A percentile compares a stretch with the other conserved stretches of the same genome.
These are phyloP conservation scores for Gasterosteus aculeatus DNA, from an alignment of 2,113 vertebrate genomes.

Conservation along the genomic window DNA sequence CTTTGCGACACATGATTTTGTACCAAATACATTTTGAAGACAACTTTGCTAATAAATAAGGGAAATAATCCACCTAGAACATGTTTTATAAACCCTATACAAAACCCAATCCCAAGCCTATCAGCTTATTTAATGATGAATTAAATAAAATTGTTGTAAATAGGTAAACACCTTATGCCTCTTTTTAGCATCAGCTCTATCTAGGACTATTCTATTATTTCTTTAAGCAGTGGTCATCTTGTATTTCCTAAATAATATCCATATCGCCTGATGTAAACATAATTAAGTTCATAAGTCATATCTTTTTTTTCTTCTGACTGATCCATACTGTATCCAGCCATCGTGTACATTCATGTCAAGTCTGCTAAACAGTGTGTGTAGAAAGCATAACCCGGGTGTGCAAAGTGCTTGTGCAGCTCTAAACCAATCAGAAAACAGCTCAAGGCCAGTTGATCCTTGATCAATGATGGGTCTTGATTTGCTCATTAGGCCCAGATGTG, in stretches of 20 bases:
- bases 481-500: constrained; percentile 76
- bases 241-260: neutral
- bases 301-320: neutral
- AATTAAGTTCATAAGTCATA: neutral
- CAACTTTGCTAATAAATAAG: neutral
- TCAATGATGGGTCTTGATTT: constrained; percentile 73
- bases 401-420: constrained; percentile 24
- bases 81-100: neutral
- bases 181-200: neutral
- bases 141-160: neutral
- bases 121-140: neutral
- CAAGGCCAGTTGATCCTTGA: constrained; percentile 68
- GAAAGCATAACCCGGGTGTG: constrained; percentile 16
- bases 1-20: neutral
- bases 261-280: neutral
- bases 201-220: neutral
- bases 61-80: neutral
- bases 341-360: neutral
- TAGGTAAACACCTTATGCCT: neutral
- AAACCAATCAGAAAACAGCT: constrained; percentile 59
- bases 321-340: neutral
- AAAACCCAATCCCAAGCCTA: neutral
- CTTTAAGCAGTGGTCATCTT: neutral
- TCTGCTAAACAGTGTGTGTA: constrained; percentile 10
- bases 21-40: neutral